Evolutionary conservation across 2,113 vertebrate genomes (phyloP), one percentile per base, ranked within the genome.

Genomic region (Polypterus bichir): DNA sequence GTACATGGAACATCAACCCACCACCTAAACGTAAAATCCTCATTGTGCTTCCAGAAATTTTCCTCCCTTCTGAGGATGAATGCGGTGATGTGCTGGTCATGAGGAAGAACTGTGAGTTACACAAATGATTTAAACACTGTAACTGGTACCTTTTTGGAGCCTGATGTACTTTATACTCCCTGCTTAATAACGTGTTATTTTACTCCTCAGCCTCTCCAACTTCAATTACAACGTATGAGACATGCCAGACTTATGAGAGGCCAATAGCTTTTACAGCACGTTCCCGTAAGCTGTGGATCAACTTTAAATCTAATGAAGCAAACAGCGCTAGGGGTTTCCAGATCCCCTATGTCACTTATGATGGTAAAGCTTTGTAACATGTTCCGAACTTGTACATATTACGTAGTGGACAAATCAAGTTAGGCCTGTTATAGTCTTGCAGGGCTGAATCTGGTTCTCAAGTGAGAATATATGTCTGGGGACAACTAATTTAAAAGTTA

Each of bases 1-100:
- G 95, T n/a, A 74, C 91, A 46, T 98, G 95, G 95, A 97, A 93
- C 79, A 97, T 98, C 88, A 97, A 92, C 81, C 95, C 95, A 0
- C 95, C 95, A 1, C 90, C 90, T 74, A 97, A 97, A 75, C 91
- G 95, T 79, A 98, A 96, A 83, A 97, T 98, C 77, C 89, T 98
- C 57, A 92, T 98, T 2, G 95, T 98, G 67, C 94, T 98, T 62
- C 95, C 95, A 0, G 95, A 98, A 82, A 98, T 98, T 76, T 98
- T 98, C 81, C 85, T 98, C 71, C 95, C 94, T 0, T 95, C 93
- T 0, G 95, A 98, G 82, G 95, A 98, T 0, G 95, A 97, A 73
- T 97, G 95, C 9, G 95, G 95, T 61, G 95, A 98, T 11, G 92
- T 97, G 72, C 77, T 98, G 76, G 95, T 98, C 64, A 98, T 98